Conservation (phyloP, 2,888 invertebrate species). For the Dynastes hyllus region DNA sequence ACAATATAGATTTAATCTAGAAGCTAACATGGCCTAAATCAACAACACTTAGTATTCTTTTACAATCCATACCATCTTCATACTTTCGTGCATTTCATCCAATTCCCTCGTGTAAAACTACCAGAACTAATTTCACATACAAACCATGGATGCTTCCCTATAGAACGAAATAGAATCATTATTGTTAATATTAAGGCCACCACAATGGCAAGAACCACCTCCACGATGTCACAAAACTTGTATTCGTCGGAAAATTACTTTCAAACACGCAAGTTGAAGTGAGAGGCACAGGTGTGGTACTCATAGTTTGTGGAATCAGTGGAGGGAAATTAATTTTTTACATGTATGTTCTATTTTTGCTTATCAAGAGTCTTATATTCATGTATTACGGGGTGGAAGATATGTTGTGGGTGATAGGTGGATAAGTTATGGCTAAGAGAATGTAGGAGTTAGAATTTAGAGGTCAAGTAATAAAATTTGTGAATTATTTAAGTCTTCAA, state of each 20-base stretch:
- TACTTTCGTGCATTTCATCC: background rate
- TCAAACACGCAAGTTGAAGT: slow-evolving; percentile 26
- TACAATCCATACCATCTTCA: too few relatives aligned
- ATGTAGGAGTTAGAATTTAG: too few relatives aligned
- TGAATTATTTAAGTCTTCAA: too few relatives aligned
- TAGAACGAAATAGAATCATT: slow-evolving; percentile 41
- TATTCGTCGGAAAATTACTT: slow-evolving; percentile 38
- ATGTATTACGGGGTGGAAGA: too few relatives aligned
- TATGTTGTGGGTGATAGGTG: background rate
- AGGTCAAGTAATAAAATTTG: too few relatives aligned
- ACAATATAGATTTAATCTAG: too few relatives aligned
- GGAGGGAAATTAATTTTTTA: slow-evolving; percentile 42
- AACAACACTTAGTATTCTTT: too few relatives aligned
- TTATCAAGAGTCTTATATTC: too few relatives aligned
- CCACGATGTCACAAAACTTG: slow-evolving; percentile 49
- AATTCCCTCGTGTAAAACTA: slow-evolving; percentile 3
- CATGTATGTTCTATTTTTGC: background rate
- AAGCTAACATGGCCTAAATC: too few relatives aligned
- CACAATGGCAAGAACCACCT: background rate
- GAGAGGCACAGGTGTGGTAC: background rate
- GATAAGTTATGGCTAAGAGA: background rate
- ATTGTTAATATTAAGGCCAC: slow-evolving; percentile 34
- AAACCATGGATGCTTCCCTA: slow-evolving; percentile 8
- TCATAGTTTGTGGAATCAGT: background rate
- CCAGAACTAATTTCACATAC: slow-evolving; percentile 33